These are phyloP conservation scores for Galleria mellonella DNA, from an alignment of 1,140 invertebrate genomes.

Conservation along the genomic window DNA sequence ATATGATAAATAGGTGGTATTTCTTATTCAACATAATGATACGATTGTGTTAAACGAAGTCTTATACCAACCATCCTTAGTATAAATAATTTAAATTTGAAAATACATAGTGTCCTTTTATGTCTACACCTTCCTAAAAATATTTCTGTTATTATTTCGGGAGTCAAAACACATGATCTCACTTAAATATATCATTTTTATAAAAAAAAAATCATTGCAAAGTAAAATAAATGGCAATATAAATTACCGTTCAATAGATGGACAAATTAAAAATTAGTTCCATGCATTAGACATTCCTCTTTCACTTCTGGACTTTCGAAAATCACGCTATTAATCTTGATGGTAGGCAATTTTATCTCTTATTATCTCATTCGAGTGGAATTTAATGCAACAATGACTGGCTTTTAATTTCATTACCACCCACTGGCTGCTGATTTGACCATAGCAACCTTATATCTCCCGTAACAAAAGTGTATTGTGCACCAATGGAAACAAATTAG, in stretches of 20 bases:
- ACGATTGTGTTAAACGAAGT: too few species aligned
- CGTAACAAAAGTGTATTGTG: conserved; percentile 46
- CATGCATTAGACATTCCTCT: background rate
- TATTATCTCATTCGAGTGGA: conserved; percentile 51
- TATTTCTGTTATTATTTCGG: too few species aligned
- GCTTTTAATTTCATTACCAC: conserved; percentile 62
- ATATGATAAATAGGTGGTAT: too few species aligned
- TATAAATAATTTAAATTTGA: too few species aligned
- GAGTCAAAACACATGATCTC: too few species aligned
- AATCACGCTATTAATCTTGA: conserved; percentile 25
- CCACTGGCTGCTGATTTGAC: conserved; percentile 22
- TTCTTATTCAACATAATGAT: too few species aligned
- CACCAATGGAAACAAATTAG: conserved; percentile 50
- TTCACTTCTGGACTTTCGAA: conserved; percentile 1
- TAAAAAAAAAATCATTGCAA: too few species aligned
- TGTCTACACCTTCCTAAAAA: too few species aligned
- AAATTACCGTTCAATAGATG: background rate
- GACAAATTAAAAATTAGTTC: conserved; percentile 3
- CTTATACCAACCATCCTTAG: too few species aligned
- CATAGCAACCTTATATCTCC: conserved; percentile 2
- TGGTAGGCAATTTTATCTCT: conserved; percentile 35
- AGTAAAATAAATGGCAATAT: too few species aligned
- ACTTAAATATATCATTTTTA: too few species aligned
- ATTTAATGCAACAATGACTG: conserved; percentile 59
- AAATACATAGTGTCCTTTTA: too few species aligned